These are phyloP conservation scores for Apteryx owenii DNA, from an alignment of 2,113 vertebrate species.

Conservation along the genomic window DNA sequence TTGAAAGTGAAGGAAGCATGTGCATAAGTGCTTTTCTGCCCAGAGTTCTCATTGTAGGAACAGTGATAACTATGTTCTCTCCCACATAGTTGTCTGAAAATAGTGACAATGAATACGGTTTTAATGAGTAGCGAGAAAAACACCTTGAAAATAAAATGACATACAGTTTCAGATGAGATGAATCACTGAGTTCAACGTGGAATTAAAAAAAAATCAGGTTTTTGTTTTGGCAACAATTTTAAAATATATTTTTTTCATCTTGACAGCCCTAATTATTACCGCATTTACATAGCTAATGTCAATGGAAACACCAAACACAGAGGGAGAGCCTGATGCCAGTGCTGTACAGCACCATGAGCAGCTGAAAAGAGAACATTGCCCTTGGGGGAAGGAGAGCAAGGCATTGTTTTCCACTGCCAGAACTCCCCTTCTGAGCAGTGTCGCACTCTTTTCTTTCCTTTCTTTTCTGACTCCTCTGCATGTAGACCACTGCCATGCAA, in stretches of 20 bases:
- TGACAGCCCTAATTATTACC: background rate
- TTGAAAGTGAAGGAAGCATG: background rate
- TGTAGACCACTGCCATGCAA: accelerated
- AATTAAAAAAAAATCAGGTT: background rate
- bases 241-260: accelerated
- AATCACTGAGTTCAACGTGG: background rate
- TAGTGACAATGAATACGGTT: background rate
- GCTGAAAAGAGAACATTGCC: background rate
- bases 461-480: background rate
- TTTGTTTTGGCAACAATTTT: background rate
- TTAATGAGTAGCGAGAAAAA: background rate
- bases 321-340: accelerated
- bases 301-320: accelerated
- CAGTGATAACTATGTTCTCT: background rate
- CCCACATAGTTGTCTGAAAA: background rate
- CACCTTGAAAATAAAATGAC: background rate
- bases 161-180: accelerated
- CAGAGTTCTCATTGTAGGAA: background rate
- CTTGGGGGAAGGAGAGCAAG: background rate
- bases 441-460: background rate
- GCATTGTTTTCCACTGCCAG: accelerated
- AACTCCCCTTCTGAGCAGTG: accelerated
- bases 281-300: accelerated
- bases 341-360: background rate
- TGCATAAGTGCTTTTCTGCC: background rate